Base-by-base conservation (phyloP, 2,113 vertebrate species). In the Anseranas semipalmata region DNA sequence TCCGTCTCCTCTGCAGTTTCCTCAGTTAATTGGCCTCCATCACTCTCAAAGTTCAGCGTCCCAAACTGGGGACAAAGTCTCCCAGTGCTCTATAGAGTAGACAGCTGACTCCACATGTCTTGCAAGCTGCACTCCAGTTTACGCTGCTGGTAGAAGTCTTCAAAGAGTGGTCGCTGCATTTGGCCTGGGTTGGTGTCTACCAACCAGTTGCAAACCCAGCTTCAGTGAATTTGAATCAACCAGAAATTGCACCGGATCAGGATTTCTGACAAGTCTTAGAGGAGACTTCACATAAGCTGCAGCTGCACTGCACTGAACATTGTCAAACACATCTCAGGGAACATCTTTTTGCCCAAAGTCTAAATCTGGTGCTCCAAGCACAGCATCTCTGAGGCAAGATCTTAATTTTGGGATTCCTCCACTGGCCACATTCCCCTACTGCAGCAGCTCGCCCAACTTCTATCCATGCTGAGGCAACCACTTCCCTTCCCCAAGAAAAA, bases 51-150 rank as follows among this genome's bases (percentile, higher is more conserved):
- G 32, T 58, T 76, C 58, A 55, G 18, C 9, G 63, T 22, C 74
- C 53, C 48, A 60, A 20, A 43, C 30, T 39, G 67, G 80, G 72
- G 30, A 19, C 28, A 6, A 55, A 88, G 59, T 11, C 48, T 67
- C 59, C 33, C 53, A 33, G 28, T 6, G 32, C 45, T 43, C 10
- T 27, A 41, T 1, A 6, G 39, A 80, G 32, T 62, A 79, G 53
- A 72, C 48, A 33, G 28, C 16, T 15, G 5, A 15, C 8, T 25
- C 21, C 35, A 41, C 25, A 21, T 1, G 3, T 17, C 70, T 25
- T 17, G 43, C 33, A 27, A 52, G 63, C n/a, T 28, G 20, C 33
- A n/a, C 28, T 80, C 27, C 0, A 1, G 14, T 3, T 63, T 19
- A 53, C n/a, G n/a, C 21, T 7, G 67, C 4, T 11, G 5, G 20